Conservation (phyloP, 2,888 invertebrate species). For the Drosophila atripex region DNA sequence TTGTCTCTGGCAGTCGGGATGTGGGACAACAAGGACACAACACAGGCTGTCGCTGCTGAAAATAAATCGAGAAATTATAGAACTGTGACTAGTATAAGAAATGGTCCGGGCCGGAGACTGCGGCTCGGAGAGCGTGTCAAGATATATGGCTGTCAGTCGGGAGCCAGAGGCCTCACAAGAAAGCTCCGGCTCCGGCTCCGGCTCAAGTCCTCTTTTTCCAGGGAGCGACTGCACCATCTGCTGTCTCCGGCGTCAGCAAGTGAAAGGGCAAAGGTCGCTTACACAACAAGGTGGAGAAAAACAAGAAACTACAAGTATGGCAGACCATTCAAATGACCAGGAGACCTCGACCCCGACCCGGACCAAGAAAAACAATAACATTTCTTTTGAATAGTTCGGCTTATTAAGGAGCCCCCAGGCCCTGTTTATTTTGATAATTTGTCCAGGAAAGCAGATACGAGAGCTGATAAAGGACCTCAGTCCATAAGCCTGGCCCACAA, state of each 20-base stretch:
- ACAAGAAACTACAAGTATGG: conserved; percentile 35
- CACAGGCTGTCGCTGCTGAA: conserved; percentile 53
- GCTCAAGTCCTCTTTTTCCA: conserved; percentile 57
- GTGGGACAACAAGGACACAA: conserved; percentile 43
- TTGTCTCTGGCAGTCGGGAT: conserved; percentile 69
- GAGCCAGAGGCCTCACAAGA: conserved; percentile 35
- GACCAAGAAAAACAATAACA: neutral
- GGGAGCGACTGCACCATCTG: conserved; percentile 65
- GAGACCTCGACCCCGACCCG: neutral
- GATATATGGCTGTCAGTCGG: conserved; percentile 72
- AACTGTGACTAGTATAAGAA: conserved; percentile 80
- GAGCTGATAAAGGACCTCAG: neutral
- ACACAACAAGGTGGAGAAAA: conserved; percentile 60
- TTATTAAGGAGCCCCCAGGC: neutral
- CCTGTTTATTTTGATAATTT: conserved; percentile 2
- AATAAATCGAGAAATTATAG: conserved; percentile 79
- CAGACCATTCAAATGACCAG: conserved; percentile 24
- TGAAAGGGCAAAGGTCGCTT: conserved; percentile 40
- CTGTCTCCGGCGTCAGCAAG: conserved; percentile 52
- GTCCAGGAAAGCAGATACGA: neutral
- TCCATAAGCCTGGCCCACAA: conserved; percentile 57
- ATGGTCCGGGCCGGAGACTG: conserved; percentile 62
- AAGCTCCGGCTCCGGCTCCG: conserved; percentile 57
- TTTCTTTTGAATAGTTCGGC: neutral
- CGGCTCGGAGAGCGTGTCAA: conserved; percentile 66